These are phyloP conservation scores for Rhopalosiphum maidis DNA, from an alignment of 1,140 invertebrate species.

Conservation along the genomic window DNA sequence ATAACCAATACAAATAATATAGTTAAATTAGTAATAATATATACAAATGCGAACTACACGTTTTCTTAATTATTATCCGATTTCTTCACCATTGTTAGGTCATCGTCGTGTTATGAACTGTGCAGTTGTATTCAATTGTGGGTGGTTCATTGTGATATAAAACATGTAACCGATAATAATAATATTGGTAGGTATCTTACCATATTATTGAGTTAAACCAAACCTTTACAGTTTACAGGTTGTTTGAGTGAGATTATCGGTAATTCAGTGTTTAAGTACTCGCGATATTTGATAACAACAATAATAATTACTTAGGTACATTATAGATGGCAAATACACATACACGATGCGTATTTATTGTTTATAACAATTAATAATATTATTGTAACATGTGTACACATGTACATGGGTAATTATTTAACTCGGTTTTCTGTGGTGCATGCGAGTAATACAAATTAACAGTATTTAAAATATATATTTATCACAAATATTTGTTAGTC, in stretches of 20 bases:
- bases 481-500: no score
- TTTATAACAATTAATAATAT: background rate
- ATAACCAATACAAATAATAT: background rate
- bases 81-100: background rate
- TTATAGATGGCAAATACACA: background rate
- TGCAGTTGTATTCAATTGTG: slow-evolving; percentile 13
- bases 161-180: background rate
- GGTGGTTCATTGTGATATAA: background rate
- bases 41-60: background rate
- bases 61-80: background rate
- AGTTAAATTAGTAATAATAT: background rate
- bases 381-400: background rate
- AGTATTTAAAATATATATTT: background rate
- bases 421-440: background rate
- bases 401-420: background rate
- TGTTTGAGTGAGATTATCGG: background rate
- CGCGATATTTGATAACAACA: background rate
- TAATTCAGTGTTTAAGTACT: background rate
- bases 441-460: background rate
- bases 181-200: background rate
- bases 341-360: no score
- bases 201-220: background rate
- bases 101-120: background rate
- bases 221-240: background rate
- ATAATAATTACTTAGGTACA: background rate